Evolutionary conservation across 37 sponge, comb jelly and placozoan species (phyloP).

Genomic region (Hormiphora californensis): DNA sequence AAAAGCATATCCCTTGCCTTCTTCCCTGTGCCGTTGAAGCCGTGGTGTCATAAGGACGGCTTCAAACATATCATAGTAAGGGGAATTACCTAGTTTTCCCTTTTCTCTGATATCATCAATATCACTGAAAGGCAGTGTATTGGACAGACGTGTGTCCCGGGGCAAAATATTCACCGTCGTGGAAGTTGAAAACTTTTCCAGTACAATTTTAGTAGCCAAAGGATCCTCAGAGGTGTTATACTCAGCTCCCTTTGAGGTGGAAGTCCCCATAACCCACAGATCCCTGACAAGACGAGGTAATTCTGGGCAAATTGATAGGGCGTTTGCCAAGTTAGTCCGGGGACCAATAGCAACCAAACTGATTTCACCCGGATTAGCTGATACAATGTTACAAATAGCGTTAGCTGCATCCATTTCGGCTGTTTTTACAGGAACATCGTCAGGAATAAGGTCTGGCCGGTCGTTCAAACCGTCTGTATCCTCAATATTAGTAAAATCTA

Average conservation of each 20-base stretch:
- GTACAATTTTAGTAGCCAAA: not conserved
- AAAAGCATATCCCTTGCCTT: not conserved
- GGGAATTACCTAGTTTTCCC: too few species aligned
- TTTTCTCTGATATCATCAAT: too few species aligned
- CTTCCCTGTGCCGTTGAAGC: not conserved
- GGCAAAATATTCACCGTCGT: not conserved
- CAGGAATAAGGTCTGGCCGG: not conserved
- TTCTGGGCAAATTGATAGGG: not conserved
- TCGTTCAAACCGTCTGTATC: constrained; percentile 34
- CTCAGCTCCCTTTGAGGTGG: constrained; percentile 6
- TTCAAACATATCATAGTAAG: not conserved
- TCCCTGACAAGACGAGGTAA: not conserved
- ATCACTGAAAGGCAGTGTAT: not conserved
- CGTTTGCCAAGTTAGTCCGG: constrained; percentile 25
- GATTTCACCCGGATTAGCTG: not conserved
- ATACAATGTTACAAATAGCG: not conserved
- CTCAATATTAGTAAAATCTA: not conserved
- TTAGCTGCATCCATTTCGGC: not conserved
- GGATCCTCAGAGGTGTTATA: constrained; percentile 17
- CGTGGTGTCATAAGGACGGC: not conserved
- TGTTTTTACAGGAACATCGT: not conserved
- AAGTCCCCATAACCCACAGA: not conserved
- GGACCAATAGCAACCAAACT: constrained; percentile 36
- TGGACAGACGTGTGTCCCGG: not conserved
- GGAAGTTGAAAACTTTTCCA: not conserved